Conservation (phyloP, 2,113 vertebrate genomes). For the Saguinus imperator region DNA sequence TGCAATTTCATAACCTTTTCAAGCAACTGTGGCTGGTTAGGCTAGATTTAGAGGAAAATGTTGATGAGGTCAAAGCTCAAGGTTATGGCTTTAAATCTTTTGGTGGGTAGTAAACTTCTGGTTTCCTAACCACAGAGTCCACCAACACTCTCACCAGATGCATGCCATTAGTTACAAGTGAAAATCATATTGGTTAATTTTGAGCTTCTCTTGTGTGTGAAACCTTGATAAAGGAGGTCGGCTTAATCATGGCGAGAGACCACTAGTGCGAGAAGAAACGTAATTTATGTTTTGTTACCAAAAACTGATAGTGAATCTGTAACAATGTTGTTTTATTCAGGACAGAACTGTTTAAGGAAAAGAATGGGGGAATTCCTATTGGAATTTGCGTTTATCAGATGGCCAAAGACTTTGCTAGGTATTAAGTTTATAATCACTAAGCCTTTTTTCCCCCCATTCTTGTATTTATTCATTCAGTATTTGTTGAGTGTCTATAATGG, state of each 20-base stretch:
- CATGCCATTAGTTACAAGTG: background rate
- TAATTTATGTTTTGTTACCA: background rate
- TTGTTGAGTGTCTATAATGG: background rate
- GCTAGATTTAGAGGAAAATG: background rate
- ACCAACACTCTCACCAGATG: background rate
- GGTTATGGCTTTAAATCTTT: conserved; percentile 4
- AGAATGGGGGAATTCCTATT: background rate
- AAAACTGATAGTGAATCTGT: background rate
- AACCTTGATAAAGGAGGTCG: background rate
- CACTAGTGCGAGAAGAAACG: conserved; percentile 15
- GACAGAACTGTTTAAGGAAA: conserved; percentile 36
- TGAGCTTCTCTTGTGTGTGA: background rate
- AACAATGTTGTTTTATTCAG: background rate
- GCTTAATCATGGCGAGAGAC: background rate
- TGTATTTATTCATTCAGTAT: background rate
- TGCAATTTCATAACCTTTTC: conserved; percentile 18
- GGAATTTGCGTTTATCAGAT: background rate
- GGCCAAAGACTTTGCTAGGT: background rate
- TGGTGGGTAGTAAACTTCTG: background rate
- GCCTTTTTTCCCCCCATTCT: background rate
- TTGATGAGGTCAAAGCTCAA: conserved; percentile 11
- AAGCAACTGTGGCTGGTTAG: background rate
- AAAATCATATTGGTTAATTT: conserved; percentile 14
- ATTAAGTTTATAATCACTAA: background rate
- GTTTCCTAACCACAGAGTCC: background rate